These are phyloP conservation scores for Sterna hirundo DNA, from an alignment of 2,113 vertebrate genomes.

Conservation along the genomic window DNA sequence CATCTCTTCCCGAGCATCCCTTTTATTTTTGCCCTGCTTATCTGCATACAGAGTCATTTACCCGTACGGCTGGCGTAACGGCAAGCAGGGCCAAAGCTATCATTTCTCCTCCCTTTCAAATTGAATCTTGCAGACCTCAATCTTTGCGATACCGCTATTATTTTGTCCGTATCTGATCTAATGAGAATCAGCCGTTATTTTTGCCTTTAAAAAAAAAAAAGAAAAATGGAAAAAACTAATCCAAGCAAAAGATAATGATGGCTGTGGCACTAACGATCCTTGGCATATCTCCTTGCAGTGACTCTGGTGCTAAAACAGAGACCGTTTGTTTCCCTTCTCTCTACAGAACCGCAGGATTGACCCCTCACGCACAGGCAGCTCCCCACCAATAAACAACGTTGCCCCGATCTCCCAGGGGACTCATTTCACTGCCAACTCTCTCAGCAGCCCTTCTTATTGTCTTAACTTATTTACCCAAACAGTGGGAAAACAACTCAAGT, in stretches of 20 bases:
- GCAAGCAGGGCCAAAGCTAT: conserved; percentile 27
- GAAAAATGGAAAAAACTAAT: not conserved
- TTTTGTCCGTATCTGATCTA: conserved; percentile 38
- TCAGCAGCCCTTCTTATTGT: conserved; percentile 33
- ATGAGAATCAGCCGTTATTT: not conserved
- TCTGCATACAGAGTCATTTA: conserved; percentile 47
- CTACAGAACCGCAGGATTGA: not conserved
- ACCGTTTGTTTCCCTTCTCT: conserved; percentile 29
- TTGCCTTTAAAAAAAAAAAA: not conserved
- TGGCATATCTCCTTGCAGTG: not conserved
- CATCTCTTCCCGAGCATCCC: conserved; percentile 5
- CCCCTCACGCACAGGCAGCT: not conserved
- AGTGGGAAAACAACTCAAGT: conserved; percentile 46
- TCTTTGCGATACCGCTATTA: conserved; percentile 9
- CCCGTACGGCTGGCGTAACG: not conserved
- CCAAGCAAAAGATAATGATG: not conserved
- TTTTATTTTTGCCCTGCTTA: conserved; percentile 32
- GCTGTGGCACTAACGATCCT: conserved; percentile 55
- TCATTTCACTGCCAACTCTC: conserved; percentile 31
- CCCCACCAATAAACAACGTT: conserved; percentile 15
- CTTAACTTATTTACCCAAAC: conserved; percentile 55
- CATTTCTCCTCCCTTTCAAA: conserved; percentile 50
- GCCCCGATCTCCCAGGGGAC: not conserved
- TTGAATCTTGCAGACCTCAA: conserved; percentile 53
- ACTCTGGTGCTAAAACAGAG: conserved; percentile 28